Base-by-base conservation (phyloP, 2,797 vertebrate species). In the Chrysolophus pictus region DNA sequence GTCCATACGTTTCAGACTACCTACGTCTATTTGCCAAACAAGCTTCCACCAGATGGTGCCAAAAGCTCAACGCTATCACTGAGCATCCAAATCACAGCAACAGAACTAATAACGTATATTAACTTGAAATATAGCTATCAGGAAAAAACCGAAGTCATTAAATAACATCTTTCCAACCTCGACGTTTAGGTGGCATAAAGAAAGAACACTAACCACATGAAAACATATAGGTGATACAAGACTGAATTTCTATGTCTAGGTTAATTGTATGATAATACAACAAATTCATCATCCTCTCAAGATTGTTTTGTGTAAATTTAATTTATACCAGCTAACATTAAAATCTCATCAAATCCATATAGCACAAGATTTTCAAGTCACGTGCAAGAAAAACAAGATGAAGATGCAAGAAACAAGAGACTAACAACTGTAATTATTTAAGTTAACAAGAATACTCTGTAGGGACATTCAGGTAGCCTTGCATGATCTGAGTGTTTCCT, bases 1-100 rank as follows among this genome's bases (percentile, higher is more conserved):
- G 56, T 23, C 46, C 26, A 19, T 35, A 0, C 28, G 82, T 67
- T 41, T 72, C 42, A 28, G 23, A 37, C 51, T 19, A 47, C 16
- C 23, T 37, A 49, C 7, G 6, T 23, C 13, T 69, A 65, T 53
- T 14, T 82, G 59, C n/a, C 55, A 87, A 95, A 70, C 17, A 81
- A 26, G 13, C 69, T 81, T 95, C 96, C 96, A 93, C 90, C 91
- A 97, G 96, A 96, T 94, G 96, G 90, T 92, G 93, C 90, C 87
- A 94, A 93, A 77, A 90, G 87, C 86, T 90, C 62, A 75, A 5
- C 29, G 14, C 74, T 47, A 28, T 26, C 17, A 78, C 35, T 26
- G 15, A 58, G 58, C 17, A 70, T 29, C 68, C 14, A 60, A n/a
- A 60, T 62, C 13, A 26, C 21, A 31, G 24, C 17, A 80, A 37